phyloP scores from a whole-genome alignment of 1,140 invertebrate species.

The Trigoniulus corallinus region DNA sequence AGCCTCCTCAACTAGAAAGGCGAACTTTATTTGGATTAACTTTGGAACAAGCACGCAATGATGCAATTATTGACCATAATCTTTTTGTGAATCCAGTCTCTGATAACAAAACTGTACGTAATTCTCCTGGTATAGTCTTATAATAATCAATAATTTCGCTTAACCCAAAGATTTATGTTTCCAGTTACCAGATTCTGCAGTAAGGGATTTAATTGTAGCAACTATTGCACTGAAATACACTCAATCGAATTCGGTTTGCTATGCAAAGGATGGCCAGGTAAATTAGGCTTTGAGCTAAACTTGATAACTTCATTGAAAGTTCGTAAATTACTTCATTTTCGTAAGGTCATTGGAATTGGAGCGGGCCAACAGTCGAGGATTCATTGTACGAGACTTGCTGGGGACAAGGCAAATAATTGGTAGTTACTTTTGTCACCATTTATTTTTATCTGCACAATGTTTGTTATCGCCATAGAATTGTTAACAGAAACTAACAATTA shows the following conservation, averaged over 20 bases:
- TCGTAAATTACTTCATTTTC: background rate
- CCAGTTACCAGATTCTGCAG: constrained; percentile 48
- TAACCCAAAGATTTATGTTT: constrained; percentile 9
- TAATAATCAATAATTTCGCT: background rate
- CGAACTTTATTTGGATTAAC: constrained; percentile 81
- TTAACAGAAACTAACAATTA: constrained; percentile 16
- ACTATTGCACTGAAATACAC: constrained; percentile 95
- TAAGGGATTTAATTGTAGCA: constrained; percentile 84
- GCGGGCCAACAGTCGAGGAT: constrained; percentile 96
- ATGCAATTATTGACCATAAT: constrained; percentile 59
- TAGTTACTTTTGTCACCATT: too few species aligned
- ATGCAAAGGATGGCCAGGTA: constrained; percentile 69
- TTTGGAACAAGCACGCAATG: constrained; percentile 81
- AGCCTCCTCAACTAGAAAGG: constrained; percentile 60
- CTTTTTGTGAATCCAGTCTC: constrained; percentile 76
- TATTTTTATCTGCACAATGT: constrained; percentile 11
- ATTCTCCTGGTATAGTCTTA: background rate
- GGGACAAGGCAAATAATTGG: constrained; percentile 97
- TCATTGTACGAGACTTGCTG: constrained; percentile 90
- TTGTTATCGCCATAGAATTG: background rate
- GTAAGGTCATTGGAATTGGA: constrained; percentile 77
- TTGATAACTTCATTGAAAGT: background rate
- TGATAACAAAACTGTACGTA: constrained; percentile 37
- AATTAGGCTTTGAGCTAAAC: background rate
- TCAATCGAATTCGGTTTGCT: constrained; percentile 93